Evolutionary conservation across 2,888 invertebrate species (phyloP), one percentile per base, ranked within the genome.

Genomic region (Caenorhabditis sp.): DNA sequence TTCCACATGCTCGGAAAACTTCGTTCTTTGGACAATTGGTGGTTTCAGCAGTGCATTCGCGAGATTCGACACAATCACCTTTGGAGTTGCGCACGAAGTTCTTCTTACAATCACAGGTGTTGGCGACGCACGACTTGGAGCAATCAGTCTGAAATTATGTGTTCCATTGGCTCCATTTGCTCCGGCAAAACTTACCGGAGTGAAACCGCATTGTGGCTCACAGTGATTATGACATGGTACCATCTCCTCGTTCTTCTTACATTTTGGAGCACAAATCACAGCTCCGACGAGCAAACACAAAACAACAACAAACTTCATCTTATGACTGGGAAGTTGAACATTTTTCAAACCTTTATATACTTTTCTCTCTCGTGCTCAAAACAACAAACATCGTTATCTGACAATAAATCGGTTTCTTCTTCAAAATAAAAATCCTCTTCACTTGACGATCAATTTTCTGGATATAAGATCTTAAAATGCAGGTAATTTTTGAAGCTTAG

Each of bases 191-290:
- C 20, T 31, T 50, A 70, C 70, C 59, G 65, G 65, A 2, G 59
- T 70, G 52, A 53, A 70, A 54, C 70, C 70, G 27, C 70, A 70
- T 63, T 70, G 70, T 56, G 70, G 70, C 17, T 70, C 70, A 50
- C 70, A 70, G 1, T 61, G 65, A 50, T 70, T 66, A 26, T 70
- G 70, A 23, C 70, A 70, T 2, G 59, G 36, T 1, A 70, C 70
- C 10, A 62, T 43, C 27, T 70, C 62, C 49, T 70, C 70, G 59
- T 70, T 70, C 10, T 62, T 50, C 14, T 43, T 62, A 23, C 70
- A 70, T 12, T 52, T 43, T 43, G 43, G 43, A 10, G 43, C 43
- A 43, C 31, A 31, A 31, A 31, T 31, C 31, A 43, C 43, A 3
- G 43, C 43, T 7, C 14, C 43, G 17, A 43, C 17, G 17, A 43